Percentiles rank a stretch among this genome's conserved stretches.
These are phyloP conservation scores for Centroberyx gerrardi DNA, from an alignment of 2,797 vertebrate species.

Conservation along the genomic window DNA sequence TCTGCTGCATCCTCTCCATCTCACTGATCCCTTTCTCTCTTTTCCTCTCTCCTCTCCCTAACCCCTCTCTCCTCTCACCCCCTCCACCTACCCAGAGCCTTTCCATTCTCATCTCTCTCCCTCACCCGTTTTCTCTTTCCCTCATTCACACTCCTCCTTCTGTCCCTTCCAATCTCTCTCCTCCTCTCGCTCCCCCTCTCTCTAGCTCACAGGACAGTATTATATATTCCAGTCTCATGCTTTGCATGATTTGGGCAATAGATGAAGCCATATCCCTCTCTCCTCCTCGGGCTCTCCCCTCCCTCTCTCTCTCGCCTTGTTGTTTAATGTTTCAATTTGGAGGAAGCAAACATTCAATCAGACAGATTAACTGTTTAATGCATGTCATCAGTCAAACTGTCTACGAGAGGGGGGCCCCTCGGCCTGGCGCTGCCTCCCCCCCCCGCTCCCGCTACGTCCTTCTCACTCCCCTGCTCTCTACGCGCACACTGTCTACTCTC, in stretches of 20 bases:
- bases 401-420: conserved; percentile 91
- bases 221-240: conserved; percentile 93
- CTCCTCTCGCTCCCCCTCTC: conserved; percentile 76
- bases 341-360: conserved; percentile 99
- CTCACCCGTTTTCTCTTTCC: conserved; percentile 72
- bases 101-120: conserved; percentile 79
- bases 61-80: conserved; percentile 50
- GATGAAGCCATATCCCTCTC: conserved; percentile 94
- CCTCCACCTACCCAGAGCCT: conserved; percentile 59
- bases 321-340: conserved; percentile 99
- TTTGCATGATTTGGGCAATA: conserved; percentile 94
- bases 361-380: conserved; percentile 99
- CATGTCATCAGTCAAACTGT: conserved; percentile 99
- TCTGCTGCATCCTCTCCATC: conserved; percentile 74
- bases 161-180: conserved; percentile 89
- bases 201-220: conserved; percentile 86
- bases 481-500: conserved; percentile 86
- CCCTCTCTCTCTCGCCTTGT: conserved; percentile 92
- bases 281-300: conserved; percentile 90
- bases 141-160: conserved; percentile 80
- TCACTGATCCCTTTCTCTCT: conserved; percentile 61
- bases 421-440: conserved; percentile 74
- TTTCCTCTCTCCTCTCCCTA: conserved; percentile 38
- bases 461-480: conserved; percentile 83
- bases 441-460: conserved; percentile 79